Conservation (phyloP, 2,888 invertebrate genomes). For the Agrochola circellaris region DNA sequence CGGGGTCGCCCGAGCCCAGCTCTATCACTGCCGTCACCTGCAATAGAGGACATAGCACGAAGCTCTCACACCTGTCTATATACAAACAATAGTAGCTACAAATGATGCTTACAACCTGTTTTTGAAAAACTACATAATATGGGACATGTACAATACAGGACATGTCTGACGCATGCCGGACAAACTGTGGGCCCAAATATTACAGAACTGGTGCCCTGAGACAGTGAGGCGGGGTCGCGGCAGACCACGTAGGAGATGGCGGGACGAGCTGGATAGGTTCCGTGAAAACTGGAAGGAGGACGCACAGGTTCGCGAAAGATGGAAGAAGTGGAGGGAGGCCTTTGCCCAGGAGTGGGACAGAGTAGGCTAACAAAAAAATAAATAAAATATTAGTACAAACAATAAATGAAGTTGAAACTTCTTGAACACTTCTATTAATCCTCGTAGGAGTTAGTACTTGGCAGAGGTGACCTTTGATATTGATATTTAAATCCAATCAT, state of each 20-base stretch:
- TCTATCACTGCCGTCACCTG: constrained; percentile 96
- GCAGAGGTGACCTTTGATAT: neutral
- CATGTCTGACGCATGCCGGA: neutral
- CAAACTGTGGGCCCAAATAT: neutral
- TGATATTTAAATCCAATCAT: neutral
- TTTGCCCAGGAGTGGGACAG: no score
- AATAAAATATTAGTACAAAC: no score
- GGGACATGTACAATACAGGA: no score
- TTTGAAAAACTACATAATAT: neutral
- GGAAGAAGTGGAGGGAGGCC: neutral
- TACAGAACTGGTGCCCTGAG: neutral
- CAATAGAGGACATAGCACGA: constrained; percentile 42
- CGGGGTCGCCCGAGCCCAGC: constrained; percentile 96
- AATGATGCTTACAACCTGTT: neutral
- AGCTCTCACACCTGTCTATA: constrained; percentile 41
- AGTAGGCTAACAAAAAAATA: neutral
- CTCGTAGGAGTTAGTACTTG: neutral
- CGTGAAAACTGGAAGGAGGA: neutral
- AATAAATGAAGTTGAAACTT: neutral
- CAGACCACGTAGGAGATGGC: neutral
- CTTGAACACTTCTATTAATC: neutral
- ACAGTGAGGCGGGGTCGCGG: no score
- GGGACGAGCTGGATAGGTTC: no score
- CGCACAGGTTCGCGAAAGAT: neutral
- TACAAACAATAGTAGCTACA: neutral